These are phyloP conservation scores for Candidula unifasciata DNA, from an alignment of 2,888 invertebrate genomes.

Conservation along the genomic window DNA sequence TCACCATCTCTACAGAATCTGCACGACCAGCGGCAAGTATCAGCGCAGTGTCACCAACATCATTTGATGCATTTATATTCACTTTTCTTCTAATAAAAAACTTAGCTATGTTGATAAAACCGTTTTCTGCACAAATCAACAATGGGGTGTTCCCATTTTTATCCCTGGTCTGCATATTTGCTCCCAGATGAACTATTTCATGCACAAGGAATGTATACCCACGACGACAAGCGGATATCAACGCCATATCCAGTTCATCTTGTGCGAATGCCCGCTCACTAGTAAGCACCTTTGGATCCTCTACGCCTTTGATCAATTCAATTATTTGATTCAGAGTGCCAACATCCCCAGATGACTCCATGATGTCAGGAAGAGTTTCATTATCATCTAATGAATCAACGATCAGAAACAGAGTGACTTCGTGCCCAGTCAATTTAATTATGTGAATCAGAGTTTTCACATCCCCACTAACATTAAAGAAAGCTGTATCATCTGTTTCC, in stretches of 20 bases:
- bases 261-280: background rate
- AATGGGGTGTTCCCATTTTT: slow-evolving; percentile 1
- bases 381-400: no score
- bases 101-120: background rate
- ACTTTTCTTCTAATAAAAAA: background rate
- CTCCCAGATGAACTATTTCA: background rate
- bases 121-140: slow-evolving; percentile 10
- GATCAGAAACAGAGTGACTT: no score
- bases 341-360: no score
- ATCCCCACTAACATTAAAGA: no score
- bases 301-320: background rate
- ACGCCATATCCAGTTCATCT: background rate
- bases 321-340: no score
- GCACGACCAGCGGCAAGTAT: background rate
- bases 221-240: background rate
- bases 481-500: no score
- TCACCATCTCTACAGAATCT: no score
- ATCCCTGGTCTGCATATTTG: slow-evolving; percentile 4
- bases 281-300: background rate
- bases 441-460: no score
- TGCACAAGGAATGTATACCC: slow-evolving; percentile 4
- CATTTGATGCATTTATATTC: background rate
- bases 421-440: no score
- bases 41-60: background rate
- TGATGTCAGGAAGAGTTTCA: no score